phyloP scores from a whole-genome alignment of 2,888 invertebrate genomes.

The Eulithis prunata region DNA sequence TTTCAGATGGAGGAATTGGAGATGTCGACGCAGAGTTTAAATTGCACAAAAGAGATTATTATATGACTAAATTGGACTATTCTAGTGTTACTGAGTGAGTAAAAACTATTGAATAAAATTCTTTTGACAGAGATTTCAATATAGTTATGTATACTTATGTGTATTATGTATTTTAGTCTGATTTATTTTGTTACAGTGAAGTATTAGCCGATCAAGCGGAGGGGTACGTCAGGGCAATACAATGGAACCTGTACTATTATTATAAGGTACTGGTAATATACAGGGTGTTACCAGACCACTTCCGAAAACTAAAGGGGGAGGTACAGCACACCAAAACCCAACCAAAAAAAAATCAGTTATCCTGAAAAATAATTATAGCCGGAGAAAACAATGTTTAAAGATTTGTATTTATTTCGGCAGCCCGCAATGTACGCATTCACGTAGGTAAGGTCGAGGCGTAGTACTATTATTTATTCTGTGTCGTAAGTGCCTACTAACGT shows the following conservation, averaged over 20 bases:
- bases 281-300: too few species aligned
- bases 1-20: constrained; percentile 67
- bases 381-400: too few species aligned
- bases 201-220: constrained; percentile 92
- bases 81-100: constrained; percentile 89
- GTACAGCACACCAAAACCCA: too few species aligned
- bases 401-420: too few species aligned
- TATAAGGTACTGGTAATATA: constrained; percentile 84
- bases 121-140: not conserved
- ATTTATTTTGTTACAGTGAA: constrained; percentile 78
- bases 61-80: constrained; percentile 94
- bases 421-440: too few species aligned
- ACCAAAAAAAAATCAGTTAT: too few species aligned
- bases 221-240: constrained; percentile 96
- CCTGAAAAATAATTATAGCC: too few species aligned
- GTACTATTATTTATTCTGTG: too few species aligned
- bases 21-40: constrained; percentile 90
- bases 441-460: too few species aligned
- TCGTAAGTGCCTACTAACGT: too few species aligned
- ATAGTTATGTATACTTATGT: constrained; percentile 75
- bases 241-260: constrained; percentile 98
- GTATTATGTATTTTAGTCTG: constrained; percentile 83
- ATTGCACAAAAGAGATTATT: constrained; percentile 95
- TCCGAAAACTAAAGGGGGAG: too few species aligned
- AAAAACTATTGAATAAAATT: not conserved